These are phyloP conservation scores for Harpagifer antarcticus DNA, from an alignment of 2,797 vertebrate species.

Conservation along the genomic window DNA sequence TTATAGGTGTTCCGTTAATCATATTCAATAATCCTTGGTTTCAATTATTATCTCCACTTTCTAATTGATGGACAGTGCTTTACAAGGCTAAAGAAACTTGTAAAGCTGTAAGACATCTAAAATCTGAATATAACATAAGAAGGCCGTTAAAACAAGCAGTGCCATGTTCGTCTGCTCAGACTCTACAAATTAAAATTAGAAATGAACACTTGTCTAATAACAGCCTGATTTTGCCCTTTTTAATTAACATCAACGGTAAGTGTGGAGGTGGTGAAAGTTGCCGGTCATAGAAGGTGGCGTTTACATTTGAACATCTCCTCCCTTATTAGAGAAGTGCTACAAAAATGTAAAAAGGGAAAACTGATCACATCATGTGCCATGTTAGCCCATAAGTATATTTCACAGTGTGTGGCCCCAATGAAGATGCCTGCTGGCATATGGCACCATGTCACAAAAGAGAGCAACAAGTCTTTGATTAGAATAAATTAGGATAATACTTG, in stretches of 20 bases:
- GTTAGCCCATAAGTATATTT: slow-evolving; percentile 54
- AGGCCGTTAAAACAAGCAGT: background rate
- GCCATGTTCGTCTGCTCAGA: background rate
- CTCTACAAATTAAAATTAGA: slow-evolving; percentile 19
- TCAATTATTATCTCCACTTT: slow-evolving; percentile 18
- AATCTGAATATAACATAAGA: background rate
- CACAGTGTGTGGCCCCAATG: slow-evolving; percentile 38
- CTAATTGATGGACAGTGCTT: slow-evolving; percentile 24
- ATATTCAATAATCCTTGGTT: slow-evolving; percentile 9
- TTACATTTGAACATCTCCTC: slow-evolving; percentile 17
- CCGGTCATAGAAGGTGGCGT: slow-evolving; percentile 13
- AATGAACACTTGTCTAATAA: slow-evolving; percentile 26
- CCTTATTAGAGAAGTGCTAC: slow-evolving; percentile 23
- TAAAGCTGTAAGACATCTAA: slow-evolving; percentile 19
- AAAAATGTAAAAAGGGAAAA: slow-evolving; percentile 25
- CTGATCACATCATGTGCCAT: slow-evolving; percentile 41
- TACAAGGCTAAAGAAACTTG: slow-evolving; percentile 10
- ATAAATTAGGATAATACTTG: slow-evolving; percentile 67
- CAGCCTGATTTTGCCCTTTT: slow-evolving; percentile 7
- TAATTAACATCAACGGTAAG: slow-evolving; percentile 17
- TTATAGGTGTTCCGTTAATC: slow-evolving; percentile 39
- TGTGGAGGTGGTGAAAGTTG: slow-evolving; percentile 27
- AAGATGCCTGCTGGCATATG: slow-evolving; percentile 66
- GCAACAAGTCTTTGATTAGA: slow-evolving; percentile 67
- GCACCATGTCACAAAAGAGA: slow-evolving; percentile 57